Conservation (phyloP, 1,140 invertebrate genomes). For the Luehdorfia chinensis region DNA sequence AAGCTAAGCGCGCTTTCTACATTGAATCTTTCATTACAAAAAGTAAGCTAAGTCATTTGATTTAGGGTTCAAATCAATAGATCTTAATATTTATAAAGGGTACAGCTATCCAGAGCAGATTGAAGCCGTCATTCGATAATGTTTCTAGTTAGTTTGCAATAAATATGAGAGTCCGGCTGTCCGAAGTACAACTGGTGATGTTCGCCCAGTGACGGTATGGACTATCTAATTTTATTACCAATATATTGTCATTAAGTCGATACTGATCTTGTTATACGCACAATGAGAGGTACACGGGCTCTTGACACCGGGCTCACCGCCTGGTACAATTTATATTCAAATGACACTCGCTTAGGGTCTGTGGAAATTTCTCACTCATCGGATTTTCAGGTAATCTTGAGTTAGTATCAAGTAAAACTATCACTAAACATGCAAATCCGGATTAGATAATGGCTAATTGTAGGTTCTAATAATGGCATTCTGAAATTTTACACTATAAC, state of each 20-base stretch:
- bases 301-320: slow-evolving; percentile 41
- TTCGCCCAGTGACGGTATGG: slow-evolving; percentile 63
- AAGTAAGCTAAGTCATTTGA: slow-evolving; percentile 38
- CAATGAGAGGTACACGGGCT: slow-evolving; percentile 65
- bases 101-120: slow-evolving; percentile 53
- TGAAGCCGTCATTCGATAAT: slow-evolving; percentile 63
- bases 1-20: slow-evolving; percentile 61
- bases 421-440: slow-evolving; percentile 17
- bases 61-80: slow-evolving; percentile 56
- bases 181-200: slow-evolving; percentile 44
- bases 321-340: slow-evolving; percentile 74
- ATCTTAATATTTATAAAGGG: slow-evolving; percentile 34
- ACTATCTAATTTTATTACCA: slow-evolving; percentile 77
- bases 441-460: no score
- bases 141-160: slow-evolving; percentile 70
- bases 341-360: slow-evolving; percentile 66
- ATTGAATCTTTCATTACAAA: slow-evolving; percentile 26
- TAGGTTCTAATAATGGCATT: no score
- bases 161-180: slow-evolving; percentile 63
- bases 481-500: no score
- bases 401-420: slow-evolving; percentile 48
- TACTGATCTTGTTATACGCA: slow-evolving; percentile 76
- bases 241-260: slow-evolving; percentile 77
- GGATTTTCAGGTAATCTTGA: slow-evolving; percentile 69
- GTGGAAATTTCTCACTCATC: slow-evolving; percentile 70